A percentile compares a stretch with the other conserved stretches of the same genome.
phyloP scores from a whole-genome alignment of 2,888 invertebrate species.

The Ormyrus labotus region DNA sequence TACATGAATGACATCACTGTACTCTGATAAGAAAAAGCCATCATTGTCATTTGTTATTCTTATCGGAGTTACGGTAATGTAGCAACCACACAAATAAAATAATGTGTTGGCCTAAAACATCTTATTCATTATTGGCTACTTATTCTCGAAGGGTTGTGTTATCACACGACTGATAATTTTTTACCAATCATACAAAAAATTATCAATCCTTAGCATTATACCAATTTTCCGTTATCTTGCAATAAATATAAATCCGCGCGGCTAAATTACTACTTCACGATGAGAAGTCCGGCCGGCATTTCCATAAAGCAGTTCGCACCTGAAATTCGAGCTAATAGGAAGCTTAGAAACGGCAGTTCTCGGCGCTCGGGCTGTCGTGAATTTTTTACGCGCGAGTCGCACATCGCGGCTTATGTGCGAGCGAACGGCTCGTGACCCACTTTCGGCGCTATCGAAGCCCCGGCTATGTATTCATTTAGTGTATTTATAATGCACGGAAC shows the following conservation, averaged over 20 bases:
- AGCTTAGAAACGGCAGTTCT: no score
- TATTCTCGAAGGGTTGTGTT: no score
- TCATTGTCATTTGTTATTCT: constrained; percentile 26
- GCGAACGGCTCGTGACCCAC: constrained; percentile 47
- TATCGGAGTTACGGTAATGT: constrained; percentile 18
- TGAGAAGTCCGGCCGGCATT: no score
- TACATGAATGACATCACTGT: constrained; percentile 36
- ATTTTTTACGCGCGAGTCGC: constrained; percentile 35
- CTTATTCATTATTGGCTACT: not conserved
- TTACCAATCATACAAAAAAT: no score
- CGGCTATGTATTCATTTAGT: constrained; percentile 53
- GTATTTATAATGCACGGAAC: constrained; percentile 56
- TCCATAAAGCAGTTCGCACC: no score
- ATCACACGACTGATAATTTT: no score
- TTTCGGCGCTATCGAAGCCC: constrained; percentile 52
- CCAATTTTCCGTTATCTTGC: no score
- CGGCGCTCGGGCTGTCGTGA: not conserved
- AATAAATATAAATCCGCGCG: no score
- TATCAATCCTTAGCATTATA: no score
- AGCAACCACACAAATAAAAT: constrained; percentile 32
- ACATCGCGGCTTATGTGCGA: constrained; percentile 22
- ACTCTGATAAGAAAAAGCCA: constrained; percentile 23
- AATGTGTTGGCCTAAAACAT: constrained; percentile 20
- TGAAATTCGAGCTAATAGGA: no score
- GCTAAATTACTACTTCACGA: no score